These are phyloP conservation scores for Neolamprologus hecqui DNA, from an alignment of 2,113 vertebrate genomes.

Conservation along the genomic window DNA sequence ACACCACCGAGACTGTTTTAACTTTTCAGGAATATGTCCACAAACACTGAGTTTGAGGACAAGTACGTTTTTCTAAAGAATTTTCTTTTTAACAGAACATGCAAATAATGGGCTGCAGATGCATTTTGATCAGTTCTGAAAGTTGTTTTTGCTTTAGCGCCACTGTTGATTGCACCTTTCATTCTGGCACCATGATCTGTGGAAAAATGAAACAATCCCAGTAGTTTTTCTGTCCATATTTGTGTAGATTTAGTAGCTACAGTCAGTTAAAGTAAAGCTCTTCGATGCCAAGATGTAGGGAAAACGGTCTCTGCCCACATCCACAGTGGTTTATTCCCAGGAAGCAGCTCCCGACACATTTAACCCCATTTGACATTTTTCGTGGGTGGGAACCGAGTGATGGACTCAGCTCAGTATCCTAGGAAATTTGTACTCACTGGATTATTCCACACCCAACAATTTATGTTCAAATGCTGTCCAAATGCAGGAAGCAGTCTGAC, in stretches of 20 bases:
- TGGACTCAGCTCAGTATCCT: neutral
- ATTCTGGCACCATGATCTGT: neutral
- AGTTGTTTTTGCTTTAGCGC: neutral
- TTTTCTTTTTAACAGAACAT: neutral
- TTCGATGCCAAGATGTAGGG: neutral
- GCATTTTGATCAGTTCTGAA: neutral
- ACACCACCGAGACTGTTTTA: neutral
- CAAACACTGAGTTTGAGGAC: neutral
- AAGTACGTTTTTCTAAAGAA: neutral
- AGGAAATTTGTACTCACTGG: neutral
- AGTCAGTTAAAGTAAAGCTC: neutral
- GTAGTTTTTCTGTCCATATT: neutral
- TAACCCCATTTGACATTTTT: neutral
- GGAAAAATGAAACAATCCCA: neutral
- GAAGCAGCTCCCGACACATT: neutral
- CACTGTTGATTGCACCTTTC: neutral
- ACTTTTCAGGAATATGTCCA: neutral
- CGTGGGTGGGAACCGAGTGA: neutral
- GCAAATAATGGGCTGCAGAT: neutral
- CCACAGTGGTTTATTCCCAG: neutral
- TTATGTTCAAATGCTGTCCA: neutral
- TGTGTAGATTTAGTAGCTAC: neutral
- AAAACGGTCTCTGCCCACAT: neutral
- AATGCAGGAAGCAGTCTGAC: neutral
- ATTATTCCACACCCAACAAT: neutral